A percentile compares a stretch with the other conserved stretches of the same genome.
Conservation (phyloP, 2,888 invertebrate genomes). For the Amphimallon solstitiale region DNA sequence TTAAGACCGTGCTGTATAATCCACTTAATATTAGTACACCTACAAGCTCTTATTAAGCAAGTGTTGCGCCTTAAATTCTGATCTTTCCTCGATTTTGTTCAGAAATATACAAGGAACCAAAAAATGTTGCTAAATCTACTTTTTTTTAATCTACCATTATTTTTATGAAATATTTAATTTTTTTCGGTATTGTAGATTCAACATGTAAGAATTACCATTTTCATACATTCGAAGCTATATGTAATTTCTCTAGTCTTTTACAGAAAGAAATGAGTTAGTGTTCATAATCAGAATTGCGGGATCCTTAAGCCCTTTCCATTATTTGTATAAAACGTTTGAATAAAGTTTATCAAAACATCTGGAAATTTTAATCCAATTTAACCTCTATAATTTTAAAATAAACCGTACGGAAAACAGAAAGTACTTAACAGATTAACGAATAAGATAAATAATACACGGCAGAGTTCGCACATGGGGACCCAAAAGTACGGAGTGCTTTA, state of each 20-base stretch:
- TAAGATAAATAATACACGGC: constrained; percentile 46
- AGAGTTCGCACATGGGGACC: constrained; percentile 15
- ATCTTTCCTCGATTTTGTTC: too few relatives aligned
- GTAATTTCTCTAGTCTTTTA: neutral
- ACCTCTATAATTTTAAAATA: constrained; percentile 27
- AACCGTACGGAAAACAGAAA: constrained; percentile 31
- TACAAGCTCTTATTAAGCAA: too few relatives aligned
- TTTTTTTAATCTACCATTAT: too few relatives aligned
- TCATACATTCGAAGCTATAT: too few relatives aligned
- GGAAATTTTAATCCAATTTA: constrained; percentile 33
- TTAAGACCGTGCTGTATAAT: too few relatives aligned
- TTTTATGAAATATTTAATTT: too few relatives aligned
- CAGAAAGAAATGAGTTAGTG: neutral
- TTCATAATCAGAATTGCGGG: neutral
- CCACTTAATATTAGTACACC: too few relatives aligned
- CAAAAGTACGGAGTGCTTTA: neutral
- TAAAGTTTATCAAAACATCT: constrained; percentile 31
- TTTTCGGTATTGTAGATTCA: too few relatives aligned
- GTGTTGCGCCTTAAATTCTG: too few relatives aligned
- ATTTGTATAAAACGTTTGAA: constrained; percentile 27
- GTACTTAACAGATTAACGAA: constrained; percentile 46
- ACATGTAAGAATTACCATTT: too few relatives aligned
- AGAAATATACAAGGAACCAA: too few relatives aligned
- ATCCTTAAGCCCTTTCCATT: constrained; percentile 10
- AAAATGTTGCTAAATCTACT: too few relatives aligned